Evolutionary conservation across 2,888 invertebrate genomes (phyloP).

Genomic region (Melinaea marsaeus): DNA sequence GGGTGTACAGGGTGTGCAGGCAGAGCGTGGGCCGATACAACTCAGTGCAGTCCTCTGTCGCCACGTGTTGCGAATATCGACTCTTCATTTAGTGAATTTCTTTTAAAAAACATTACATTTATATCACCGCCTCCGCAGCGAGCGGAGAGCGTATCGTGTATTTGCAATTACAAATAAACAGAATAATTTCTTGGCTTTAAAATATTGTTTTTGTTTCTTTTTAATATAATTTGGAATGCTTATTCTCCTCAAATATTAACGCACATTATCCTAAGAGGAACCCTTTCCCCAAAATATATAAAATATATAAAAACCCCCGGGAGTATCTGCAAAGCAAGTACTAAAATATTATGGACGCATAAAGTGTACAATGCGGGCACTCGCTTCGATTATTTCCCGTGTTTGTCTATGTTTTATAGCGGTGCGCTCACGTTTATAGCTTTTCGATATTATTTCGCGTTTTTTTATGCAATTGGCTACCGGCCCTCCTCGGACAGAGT

Average conservation of each 20-base stretch:
- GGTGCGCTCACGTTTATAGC: conserved; percentile 66
- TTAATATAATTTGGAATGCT: neutral
- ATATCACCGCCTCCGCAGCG: no score
- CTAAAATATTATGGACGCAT: conserved; percentile 73
- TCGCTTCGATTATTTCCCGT: conserved; percentile 69
- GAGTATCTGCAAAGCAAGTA: conserved; percentile 45
- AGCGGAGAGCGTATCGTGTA: no score
- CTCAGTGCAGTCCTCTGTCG: no score
- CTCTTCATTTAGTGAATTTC: no score
- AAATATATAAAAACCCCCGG: conserved; percentile 23
- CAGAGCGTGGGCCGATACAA: no score
- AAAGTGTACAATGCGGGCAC: conserved; percentile 72
- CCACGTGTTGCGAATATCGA: no score
- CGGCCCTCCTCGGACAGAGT: conserved; percentile 37
- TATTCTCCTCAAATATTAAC: conserved; percentile 1
- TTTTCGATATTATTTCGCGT: conserved; percentile 75
- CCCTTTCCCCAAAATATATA: conserved; percentile 7
- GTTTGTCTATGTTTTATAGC: conserved; percentile 74
- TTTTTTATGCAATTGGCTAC: conserved; percentile 59
- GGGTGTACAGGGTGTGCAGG: no score
- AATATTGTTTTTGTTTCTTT: neutral
- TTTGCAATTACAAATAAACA: neutral
- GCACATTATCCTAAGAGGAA: conserved; percentile 10
- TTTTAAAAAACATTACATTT: no score
- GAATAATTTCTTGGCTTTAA: neutral